A percentile compares a stretch with the other conserved stretches of the same genome.
phyloP scores from a whole-genome alignment of 2,888 invertebrate species.

The Lacanobia oleracea region DNA sequence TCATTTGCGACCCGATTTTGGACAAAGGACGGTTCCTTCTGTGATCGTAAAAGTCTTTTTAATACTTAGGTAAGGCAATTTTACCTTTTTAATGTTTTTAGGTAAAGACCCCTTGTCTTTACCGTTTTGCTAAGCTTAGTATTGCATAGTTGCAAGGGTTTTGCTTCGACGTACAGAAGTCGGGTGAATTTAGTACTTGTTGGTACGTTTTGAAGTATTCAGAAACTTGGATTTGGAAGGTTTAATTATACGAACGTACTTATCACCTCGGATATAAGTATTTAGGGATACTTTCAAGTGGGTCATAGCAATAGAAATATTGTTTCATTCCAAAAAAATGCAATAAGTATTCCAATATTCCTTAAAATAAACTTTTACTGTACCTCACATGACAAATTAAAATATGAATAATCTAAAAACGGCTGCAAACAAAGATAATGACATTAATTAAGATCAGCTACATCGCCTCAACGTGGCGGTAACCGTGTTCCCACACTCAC shows the following conservation, averaged over 20 bases:
- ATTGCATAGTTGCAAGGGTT: background rate
- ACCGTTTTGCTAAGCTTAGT: background rate
- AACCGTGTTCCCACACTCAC: conserved; percentile 45
- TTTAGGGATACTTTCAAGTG: background rate
- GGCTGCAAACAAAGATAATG: conserved; percentile 7
- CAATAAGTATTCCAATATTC: too few relatives aligned
- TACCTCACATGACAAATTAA: background rate
- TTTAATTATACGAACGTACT: background rate
- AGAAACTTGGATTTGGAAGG: background rate
- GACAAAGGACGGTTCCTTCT: background rate
- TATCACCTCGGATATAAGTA: background rate
- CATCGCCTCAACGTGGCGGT: conserved; percentile 1
- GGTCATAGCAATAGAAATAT: background rate
- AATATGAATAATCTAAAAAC: conserved; percentile 11
- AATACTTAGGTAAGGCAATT: background rate
- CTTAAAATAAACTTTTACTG: background rate
- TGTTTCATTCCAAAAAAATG: too few relatives aligned
- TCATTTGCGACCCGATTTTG: background rate
- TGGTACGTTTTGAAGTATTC: background rate
- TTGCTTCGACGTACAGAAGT: background rate
- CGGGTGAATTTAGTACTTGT: too few relatives aligned
- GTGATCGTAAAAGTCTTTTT: too few relatives aligned
- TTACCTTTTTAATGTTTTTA: background rate
- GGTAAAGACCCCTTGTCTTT: background rate
- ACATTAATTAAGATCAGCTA: conserved; percentile 11